Evolutionary conservation across 2,888 invertebrate species (phyloP), one percentile per base, ranked within the genome.

Genomic region (Merodon equestris): DNA sequence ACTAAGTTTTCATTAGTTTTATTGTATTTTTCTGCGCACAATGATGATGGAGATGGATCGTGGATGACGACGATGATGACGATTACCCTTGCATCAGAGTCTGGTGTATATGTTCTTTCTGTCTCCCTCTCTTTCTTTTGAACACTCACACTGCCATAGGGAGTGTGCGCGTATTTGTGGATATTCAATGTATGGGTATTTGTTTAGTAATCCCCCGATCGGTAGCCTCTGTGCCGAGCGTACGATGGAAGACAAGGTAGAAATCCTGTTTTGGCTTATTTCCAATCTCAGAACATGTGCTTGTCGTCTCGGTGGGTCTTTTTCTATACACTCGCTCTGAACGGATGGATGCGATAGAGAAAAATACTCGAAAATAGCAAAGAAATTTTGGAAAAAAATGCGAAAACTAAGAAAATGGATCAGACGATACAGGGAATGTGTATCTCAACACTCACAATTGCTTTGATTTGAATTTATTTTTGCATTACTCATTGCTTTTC

Each of bases 231-330:
- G 10, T 54, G 14, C 42, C 13, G 61, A 44, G 36, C 2, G 27
- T 9, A 45, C 9, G 50, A 51, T 3, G 17, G 14, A n/a, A 27
- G 45, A 38, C 10, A 58, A 19, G 44, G 53, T 27, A 56, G 48
- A 72, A 79, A 79, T 79, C 79, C 74, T 74, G 79, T 79, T 79
- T 79, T 63, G 74, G 68, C 63, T 60, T 70, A 74, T 74, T 79
- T 79, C 76, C 76, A 76, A 76, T 70, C 68, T 79, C 50, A 60
- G 70, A 79, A 73, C 79, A 79, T 79, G 79, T 79, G 79, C 79
- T 79, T 74, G 58, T 60, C 48, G 61, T 18, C 10, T 42, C 48
- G 64, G 70, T 47, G 68, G 51, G 66, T 7, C 27, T 27, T 27
- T 27, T 27, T 4, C 7, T 27, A 2, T 7, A 27, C 27, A 4